Percentiles rank a stretch among this genome's conserved stretches.
phyloP scores from a whole-genome alignment of 2,113 vertebrate genomes.

The Pao palembangensis region DNA sequence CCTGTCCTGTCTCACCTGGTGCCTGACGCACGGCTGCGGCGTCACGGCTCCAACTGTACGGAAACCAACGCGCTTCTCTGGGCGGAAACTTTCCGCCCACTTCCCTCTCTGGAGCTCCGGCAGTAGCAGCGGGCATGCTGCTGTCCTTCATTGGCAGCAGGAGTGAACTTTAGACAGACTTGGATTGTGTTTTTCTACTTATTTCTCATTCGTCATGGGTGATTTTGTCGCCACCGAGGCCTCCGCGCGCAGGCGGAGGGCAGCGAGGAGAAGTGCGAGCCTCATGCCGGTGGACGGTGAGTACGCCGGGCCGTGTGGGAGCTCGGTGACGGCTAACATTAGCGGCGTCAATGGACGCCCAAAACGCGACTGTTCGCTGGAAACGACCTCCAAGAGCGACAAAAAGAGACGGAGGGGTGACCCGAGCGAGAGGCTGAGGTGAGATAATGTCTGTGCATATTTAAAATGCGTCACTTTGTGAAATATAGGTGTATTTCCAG shows the following conservation, averaged over 20 bases:
- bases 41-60: background rate
- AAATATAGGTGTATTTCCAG: background rate
- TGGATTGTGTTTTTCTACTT: background rate
- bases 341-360: background rate
- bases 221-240: slow-evolving; percentile 23
- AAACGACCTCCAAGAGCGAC: slow-evolving; percentile 29
- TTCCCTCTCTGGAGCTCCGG: slow-evolving; percentile 15
- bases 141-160: background rate
- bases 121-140: slow-evolving; percentile 17
- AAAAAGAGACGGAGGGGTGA: slow-evolving; percentile 43
- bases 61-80: background rate
- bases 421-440: slow-evolving; percentile 57
- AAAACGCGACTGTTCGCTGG: slow-evolving; percentile 15
- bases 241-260: slow-evolving; percentile 37
- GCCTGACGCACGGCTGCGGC: background rate
- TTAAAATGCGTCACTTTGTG: background rate
- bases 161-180: background rate
- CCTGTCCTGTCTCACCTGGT: too few species aligned
- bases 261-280: slow-evolving; percentile 11
- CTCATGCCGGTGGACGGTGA: background rate
- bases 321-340: background rate
- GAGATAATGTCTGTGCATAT: slow-evolving; percentile 7
- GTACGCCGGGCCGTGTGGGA: slow-evolving; percentile 3
- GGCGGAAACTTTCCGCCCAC: background rate
- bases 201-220: slow-evolving; percentile 35